phyloP scores from a whole-genome alignment of 2,113 vertebrate species.

The Strigops habroptila region DNA sequence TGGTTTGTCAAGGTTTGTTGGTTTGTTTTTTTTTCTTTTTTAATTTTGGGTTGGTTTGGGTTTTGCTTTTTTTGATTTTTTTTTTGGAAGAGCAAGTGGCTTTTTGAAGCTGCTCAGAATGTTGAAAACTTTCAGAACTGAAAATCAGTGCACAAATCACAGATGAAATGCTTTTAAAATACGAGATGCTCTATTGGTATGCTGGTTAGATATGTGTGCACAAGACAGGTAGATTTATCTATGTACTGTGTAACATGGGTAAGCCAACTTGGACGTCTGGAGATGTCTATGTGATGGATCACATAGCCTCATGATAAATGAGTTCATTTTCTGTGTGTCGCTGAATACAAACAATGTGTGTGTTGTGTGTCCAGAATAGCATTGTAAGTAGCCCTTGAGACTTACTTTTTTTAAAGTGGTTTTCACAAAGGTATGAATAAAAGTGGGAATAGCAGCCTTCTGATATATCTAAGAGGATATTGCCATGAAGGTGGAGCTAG shows the following conservation, averaged over 20 bases:
- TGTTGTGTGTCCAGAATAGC: neutral
- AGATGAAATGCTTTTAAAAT: neutral
- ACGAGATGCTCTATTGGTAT: neutral
- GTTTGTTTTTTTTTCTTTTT: neutral
- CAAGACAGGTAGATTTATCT: neutral
- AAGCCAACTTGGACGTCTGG: neutral
- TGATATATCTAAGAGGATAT: neutral
- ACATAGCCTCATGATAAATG: neutral
- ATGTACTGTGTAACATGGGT: neutral
- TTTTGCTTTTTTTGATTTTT: neutral
- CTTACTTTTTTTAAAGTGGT: neutral
- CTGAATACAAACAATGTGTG: neutral
- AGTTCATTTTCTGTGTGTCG: neutral
- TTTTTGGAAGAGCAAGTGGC: neutral
- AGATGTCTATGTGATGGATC: conserved; percentile 25
- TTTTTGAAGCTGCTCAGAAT: neutral
- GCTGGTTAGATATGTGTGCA: neutral
- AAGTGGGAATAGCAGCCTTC: neutral
- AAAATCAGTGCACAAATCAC: neutral
- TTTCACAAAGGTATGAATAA: neutral
- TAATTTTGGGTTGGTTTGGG: neutral
- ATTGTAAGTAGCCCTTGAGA: neutral
- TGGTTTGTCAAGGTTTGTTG: neutral
- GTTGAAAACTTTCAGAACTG: neutral
- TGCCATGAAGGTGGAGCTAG: neutral